phyloP scores from a whole-genome alignment of 2,113 vertebrate genomes.

The Phalacrocorax aristotelis region DNA sequence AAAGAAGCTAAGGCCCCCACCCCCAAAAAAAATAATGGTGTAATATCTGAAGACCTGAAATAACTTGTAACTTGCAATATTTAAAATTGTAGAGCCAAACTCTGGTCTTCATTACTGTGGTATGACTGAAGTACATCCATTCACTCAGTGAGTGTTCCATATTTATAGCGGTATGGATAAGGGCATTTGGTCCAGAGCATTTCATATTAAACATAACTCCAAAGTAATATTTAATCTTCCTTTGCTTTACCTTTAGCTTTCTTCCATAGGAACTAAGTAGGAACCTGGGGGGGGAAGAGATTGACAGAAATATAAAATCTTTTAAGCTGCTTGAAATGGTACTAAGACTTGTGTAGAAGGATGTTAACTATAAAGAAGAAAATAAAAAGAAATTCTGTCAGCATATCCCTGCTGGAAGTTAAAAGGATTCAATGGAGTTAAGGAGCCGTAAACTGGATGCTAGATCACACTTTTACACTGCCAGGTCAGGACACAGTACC shows the following conservation, averaged over 20 bases:
- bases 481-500: background rate
- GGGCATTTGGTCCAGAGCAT: background rate
- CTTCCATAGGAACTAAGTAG: background rate
- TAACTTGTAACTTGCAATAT: background rate
- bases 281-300: background rate
- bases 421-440: background rate
- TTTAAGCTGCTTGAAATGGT: background rate
- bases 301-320: background rate
- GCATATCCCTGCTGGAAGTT: background rate
- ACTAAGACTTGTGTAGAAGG: background rate
- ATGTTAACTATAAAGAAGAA: background rate
- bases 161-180: background rate
- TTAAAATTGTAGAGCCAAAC: background rate
- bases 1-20: background rate
- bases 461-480: background rate
- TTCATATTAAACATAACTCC: background rate
- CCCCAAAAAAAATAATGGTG: no score
- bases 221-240: background rate
- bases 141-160: background rate
- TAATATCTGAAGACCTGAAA: background rate
- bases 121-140: background rate
- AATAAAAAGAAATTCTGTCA: background rate
- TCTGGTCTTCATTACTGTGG: background rate
- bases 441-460: background rate
- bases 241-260: background rate